Evolutionary conservation across 1,140 invertebrate species (phyloP), one percentile per base, ranked within the genome.

Genomic region (Medauroidea extradentata): DNA sequence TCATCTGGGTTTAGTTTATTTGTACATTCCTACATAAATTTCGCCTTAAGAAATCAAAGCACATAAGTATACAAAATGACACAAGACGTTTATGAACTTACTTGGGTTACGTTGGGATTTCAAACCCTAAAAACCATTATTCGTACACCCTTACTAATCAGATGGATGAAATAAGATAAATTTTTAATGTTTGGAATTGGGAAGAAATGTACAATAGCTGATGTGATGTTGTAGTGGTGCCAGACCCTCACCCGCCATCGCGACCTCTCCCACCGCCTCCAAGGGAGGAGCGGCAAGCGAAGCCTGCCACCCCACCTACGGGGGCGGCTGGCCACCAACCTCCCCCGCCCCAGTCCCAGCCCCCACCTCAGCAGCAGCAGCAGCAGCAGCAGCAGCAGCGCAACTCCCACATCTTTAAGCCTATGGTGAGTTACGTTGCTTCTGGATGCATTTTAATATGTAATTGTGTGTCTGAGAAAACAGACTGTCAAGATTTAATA

Each of bases 261-360:
- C 83, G 91, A 65, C 92, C 91, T 54, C 79, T 94, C 64, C 93
- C 93, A 44, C 91, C 92, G 18, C 93, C 92, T 58, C 91, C 93
- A 14, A 80, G 85, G 65, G 75, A 89, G 73, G 76, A 86, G 72
- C 71, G 83, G 74, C 77, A 81, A 69, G 76, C 80, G 60, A 83
- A 83, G 65, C 77, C 81, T 42, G 77, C 79, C 3, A 81, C 81
- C 8, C 80, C 81, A 18, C 79, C 81, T 14, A 75, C 76, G 24
- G 13, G 77, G 76, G 65, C 78, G 76, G 55, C 77, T 75, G 50
- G 63, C 65, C 53, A 55, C 53, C 53, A 55, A 34, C 66, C 71
- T 25, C 57, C 81, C 11, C 79, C 81, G 16, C 78, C 81, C 13
- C 64, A 53, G 73, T 73, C 54, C 19, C 23, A 66, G 71, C 39